Evolutionary conservation across 2,888 invertebrate species (phyloP), one percentile per base, ranked within the genome.

Genomic region (Anorthoa munda): DNA sequence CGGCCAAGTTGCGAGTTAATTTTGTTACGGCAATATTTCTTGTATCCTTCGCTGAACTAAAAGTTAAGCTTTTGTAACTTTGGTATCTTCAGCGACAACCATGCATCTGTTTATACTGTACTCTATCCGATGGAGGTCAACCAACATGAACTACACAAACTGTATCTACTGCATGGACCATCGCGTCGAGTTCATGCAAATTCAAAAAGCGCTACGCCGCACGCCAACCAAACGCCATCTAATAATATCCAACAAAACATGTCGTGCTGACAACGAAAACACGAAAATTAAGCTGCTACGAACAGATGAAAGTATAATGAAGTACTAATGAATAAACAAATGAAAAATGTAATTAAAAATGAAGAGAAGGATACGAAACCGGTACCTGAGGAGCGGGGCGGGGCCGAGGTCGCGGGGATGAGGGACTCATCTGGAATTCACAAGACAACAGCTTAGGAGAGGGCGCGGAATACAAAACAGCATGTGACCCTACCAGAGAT

Each of bases 361-460:
- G 85, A 88, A 89, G 84, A 87, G 91, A 90, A 90, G 91, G 92
- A 90, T 89, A 87, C 85, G 87, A 90, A 90, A 89, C 83, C 72
- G 90, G 92, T 96, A 96, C 96, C 96, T 96, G 96, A 95, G 96
- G 96, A 95, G 81, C 96, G 96, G 94, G 95, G 94, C 95, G 95
- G 94, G 92, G 95, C 95, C 95, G 93, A 93, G 91, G 95, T 95
- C 94, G 93, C 96, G 92, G 95, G 96, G 91, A 93, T 95, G 93
- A 89, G 94, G 95, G 96, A 96, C 94, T 96, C 96, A 96, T 96
- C 96, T 96, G 96, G 94, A 96, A 96, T 95, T 92, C 94, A 95
- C 91, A 96, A 95, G 92, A 96, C 93, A 96, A 94, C 91, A 94
- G 93, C 93, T 95, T 95, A 96, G 95, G 95, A 92, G 85, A 87